A percentile compares a stretch with the other conserved stretches of the same genome.
phyloP scores from a whole-genome alignment of 2,113 vertebrate genomes.

The Chrysochloris asiatica region DNA sequence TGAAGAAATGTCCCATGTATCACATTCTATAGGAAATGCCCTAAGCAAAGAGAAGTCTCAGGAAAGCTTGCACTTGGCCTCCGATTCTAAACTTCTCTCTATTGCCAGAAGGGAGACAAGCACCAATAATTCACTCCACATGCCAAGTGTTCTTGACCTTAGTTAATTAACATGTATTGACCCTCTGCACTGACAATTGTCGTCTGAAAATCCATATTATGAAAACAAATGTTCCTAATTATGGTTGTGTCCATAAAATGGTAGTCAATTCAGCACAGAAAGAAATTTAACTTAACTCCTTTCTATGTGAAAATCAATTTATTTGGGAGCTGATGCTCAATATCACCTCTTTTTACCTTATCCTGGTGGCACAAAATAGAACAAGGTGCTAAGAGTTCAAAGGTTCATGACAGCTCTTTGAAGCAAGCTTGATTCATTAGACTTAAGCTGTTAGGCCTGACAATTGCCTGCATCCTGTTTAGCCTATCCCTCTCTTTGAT shows the following conservation, averaged over 20 bases:
- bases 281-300: background rate
- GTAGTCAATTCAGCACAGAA: background rate
- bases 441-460: background rate
- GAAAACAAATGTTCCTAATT: slow-evolving; percentile 36
- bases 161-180: background rate
- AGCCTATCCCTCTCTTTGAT: slow-evolving; percentile 26
- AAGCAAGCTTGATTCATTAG: slow-evolving; percentile 47
- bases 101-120: background rate
- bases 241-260: background rate
- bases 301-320: background rate
- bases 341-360: background rate
- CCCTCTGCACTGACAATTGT: background rate
- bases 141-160: background rate
- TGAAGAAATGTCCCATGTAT: background rate
- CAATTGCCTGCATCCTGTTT: background rate
- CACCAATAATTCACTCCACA: background rate
- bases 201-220: background rate
- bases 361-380: background rate
- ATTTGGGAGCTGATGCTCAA: slow-evolving; percentile 5
- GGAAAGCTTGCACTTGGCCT: background rate
- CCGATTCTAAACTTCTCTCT: slow-evolving; percentile 34
- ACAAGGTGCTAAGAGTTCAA: background rate
- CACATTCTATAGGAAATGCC: background rate
- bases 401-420: background rate
- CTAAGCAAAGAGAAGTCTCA: background rate